Evolutionary conservation across 2,113 vertebrate species (phyloP), one percentile per base, ranked within the genome.

Genomic region (Scatophagus argus): DNA sequence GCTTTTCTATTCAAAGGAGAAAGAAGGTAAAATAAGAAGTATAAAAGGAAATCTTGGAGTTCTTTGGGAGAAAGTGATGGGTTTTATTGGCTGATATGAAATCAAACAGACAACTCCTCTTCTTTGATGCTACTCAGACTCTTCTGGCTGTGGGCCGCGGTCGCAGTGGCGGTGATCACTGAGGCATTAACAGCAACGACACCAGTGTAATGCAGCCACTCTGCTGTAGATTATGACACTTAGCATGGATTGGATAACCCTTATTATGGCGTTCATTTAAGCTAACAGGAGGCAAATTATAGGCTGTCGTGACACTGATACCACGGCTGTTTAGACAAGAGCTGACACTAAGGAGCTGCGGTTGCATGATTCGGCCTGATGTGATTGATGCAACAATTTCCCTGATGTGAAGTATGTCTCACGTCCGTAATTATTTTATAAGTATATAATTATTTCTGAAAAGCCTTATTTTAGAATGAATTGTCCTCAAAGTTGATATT

Each of bases 191-290:
- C 79, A 79, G 81, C 77, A 39, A 64, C 79, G 78, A 90, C 84
- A 79, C 65, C 82, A 47, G 61, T 46, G 71, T 77, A 88, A 78
- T 59, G 70, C 54, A 86, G 77, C 84, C 56, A 83, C 85, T 88
- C 84, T 34, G 76, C 79, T 80, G 61, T 25, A 61, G 86, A 90
- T 91, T 87, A 89, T 90, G 86, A 90, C 92, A 91, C 82, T 84
- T 80, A 63, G 76, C 80, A 41, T 47, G 75, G 77, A 89, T 88
- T 85, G 72, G 75, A 90, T 88, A 85, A 89, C 89, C 82, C 85
- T 85, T 77, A 91, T 91, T 90, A 91, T 75, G 44, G 70, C 62
- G 9, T 84, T 88, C 85, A 83, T 85, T 90, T 89, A 81, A 74
- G 75, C 64, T 89, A 90, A 87, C 69, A 63, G 66, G 83, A 64